These are phyloP conservation scores for Lagopus leucura DNA, from an alignment of 2,113 vertebrate species.

Conservation along the genomic window DNA sequence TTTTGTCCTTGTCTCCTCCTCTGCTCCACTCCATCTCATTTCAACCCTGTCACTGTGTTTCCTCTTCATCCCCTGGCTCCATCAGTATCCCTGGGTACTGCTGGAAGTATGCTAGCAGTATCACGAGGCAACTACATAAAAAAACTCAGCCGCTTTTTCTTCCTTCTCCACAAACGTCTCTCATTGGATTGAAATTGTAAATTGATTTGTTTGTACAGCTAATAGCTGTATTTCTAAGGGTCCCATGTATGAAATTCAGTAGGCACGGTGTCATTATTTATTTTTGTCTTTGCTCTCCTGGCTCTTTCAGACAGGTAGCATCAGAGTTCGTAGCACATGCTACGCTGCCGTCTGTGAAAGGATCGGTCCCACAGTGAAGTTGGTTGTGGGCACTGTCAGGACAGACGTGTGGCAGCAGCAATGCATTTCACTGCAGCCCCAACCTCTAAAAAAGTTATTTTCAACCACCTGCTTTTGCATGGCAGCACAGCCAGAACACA, in stretches of 20 bases:
- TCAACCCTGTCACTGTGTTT: background rate
- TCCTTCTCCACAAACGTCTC: background rate
- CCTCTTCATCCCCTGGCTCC: background rate
- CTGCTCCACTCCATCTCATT: background rate
- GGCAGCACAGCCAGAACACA: background rate
- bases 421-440: background rate
- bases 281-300: background rate
- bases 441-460: background rate
- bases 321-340: background rate
- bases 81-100: background rate
- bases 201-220: background rate
- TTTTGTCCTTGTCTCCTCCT: background rate
- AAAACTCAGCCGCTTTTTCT: background rate
- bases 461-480: background rate
- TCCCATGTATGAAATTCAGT: background rate
- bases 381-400: background rate
- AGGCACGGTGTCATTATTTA: background rate
- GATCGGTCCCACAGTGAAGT: background rate
- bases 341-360: background rate
- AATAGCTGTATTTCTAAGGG: background rate
- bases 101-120: background rate
- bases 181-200: background rate
- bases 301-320: background rate
- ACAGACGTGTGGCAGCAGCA: background rate
- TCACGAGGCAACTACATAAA: rapidly evolving